Percentiles rank a stretch among this genome's conserved stretches.
phyloP scores from a whole-genome alignment of 2,888 invertebrate species.

The Hirtodrosophila histrioides region DNA sequence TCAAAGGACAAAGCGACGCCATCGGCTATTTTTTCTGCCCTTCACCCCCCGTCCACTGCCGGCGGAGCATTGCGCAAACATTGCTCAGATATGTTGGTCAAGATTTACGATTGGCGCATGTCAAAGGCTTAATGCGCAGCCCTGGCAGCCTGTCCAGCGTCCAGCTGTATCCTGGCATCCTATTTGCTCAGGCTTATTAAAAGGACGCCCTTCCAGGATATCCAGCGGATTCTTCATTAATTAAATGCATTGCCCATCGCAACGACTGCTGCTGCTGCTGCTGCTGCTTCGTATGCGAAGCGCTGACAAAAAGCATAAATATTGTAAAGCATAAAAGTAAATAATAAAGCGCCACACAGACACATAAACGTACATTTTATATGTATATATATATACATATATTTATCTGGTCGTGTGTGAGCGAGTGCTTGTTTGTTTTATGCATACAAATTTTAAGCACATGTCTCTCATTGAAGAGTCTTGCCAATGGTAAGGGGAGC shows the following conservation, averaged over 20 bases:
- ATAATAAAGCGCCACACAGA: conserved; percentile 48
- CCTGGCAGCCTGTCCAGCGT: conserved; percentile 4
- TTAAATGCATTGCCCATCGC: conserved; percentile 65
- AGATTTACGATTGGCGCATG: conserved; percentile 82
- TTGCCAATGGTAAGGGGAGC: conserved; percentile 1
- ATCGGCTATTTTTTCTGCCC: conserved; percentile 49
- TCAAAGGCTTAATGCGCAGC: conserved; percentile 77
- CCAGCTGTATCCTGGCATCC: conserved; percentile 42
- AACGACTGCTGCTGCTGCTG: not conserved
- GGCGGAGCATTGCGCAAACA: conserved; percentile 63
- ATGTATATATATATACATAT: not conserved
- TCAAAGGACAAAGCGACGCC: conserved; percentile 71
- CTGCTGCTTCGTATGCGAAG: conserved; percentile 60
- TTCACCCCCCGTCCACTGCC: conserved; percentile 4
- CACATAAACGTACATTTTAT: not conserved
- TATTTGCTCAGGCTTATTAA: conserved; percentile 74
- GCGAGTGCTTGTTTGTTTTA: conserved; percentile 38
- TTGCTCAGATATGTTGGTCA: conserved; percentile 79
- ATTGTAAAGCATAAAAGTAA: conserved; percentile 76
- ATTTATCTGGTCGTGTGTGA: conserved; percentile 15
- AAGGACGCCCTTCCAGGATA: conserved; percentile 17
- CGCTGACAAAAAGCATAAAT: conserved; percentile 74
- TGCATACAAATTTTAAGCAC: conserved; percentile 64
- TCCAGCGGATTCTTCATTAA: conserved; percentile 71
- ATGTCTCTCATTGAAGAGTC: conserved; percentile 53